Base-by-base conservation (phyloP, 2,797 vertebrate genomes). In the Enteromius afrohamiltoni region DNA sequence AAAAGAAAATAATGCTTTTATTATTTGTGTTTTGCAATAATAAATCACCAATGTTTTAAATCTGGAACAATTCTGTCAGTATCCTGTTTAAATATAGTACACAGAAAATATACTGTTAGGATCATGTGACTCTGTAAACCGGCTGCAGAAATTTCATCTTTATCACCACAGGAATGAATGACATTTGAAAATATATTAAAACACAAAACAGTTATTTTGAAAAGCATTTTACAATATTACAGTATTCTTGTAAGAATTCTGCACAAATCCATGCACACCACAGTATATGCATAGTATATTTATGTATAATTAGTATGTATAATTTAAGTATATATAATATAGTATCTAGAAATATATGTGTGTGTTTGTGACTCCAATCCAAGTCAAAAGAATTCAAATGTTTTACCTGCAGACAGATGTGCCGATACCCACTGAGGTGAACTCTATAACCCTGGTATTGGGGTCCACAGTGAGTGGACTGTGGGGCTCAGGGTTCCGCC, bases 391-490 rank as follows among this genome's bases (percentile, higher is more conserved):
- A 17, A 42, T 77, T 3, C 10, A 37, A 23, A 74, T 64, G 45
- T 19, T 58, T 23, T 34, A 97, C 97, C 92, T 95, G 85, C 14
- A 88, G 42, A 86, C 91, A 78, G 90, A 89, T n/a, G 76, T 34
- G 3, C 89, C 84, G 17, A 96, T 49, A n/a, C 96, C 96, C 11
- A 95, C 55, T 0, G 94, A 90, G 0, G 34, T 88, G 80, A 98
- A 95, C 84, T 97, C 95, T 5, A 97, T 88, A 81, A 97, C 94
- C 77, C 92, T 93, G 2, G 94, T 96, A 80, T 88, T 90, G 6
- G 92, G 89, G 60, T 95, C 92, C 16, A 96, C 77, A 0, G 29
- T 47, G 1, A 31, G 65, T 6, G 86, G 87, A 7, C 89, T 89
- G 16, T 74, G 85, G 70, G 95, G 87, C 19, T 94, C 91, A 11